Conservation (phyloP, 2,888 invertebrate species). For the Anoplius nigerrimus region DNA sequence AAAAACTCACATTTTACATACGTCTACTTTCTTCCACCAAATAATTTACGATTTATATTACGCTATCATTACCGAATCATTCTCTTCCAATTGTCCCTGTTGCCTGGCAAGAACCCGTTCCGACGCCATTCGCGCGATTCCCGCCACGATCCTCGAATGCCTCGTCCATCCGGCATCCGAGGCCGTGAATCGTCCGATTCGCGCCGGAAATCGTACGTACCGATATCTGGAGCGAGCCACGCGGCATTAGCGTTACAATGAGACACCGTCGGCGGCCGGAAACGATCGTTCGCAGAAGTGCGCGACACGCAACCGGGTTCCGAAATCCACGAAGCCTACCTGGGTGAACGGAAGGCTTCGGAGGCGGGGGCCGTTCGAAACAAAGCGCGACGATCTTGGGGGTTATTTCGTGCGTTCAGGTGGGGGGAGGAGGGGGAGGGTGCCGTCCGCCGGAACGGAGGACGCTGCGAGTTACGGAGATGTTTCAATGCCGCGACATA, state of each 20-base stretch:
- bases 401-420: constrained; percentile 55
- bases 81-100: no score
- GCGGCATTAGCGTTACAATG: constrained; percentile 53
- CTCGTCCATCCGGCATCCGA: no score
- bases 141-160: no score
- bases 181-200: no score
- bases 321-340: no score
- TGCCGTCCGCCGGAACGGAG: constrained; percentile 26
- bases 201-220: no score
- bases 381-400: constrained; percentile 57
- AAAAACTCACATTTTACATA: no score
- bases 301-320: constrained; percentile 47
- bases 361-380: constrained; percentile 42
- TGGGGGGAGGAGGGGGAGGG: constrained; percentile 5
- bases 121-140: no score
- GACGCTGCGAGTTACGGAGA: constrained; percentile 36
- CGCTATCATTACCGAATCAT: no score
- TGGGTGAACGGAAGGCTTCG: background rate
- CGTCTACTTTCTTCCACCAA: no score
- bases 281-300: constrained; percentile 24
- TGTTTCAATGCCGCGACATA: constrained; percentile 59
- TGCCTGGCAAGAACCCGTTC: no score
- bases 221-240: background rate
- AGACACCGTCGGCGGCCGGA: constrained; percentile 44
- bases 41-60: no score